Percentiles rank a stretch among this genome's conserved stretches.
Evolutionary conservation across 2,888 invertebrate species (phyloP).

Genomic region (Ischnura elegans): DNA sequence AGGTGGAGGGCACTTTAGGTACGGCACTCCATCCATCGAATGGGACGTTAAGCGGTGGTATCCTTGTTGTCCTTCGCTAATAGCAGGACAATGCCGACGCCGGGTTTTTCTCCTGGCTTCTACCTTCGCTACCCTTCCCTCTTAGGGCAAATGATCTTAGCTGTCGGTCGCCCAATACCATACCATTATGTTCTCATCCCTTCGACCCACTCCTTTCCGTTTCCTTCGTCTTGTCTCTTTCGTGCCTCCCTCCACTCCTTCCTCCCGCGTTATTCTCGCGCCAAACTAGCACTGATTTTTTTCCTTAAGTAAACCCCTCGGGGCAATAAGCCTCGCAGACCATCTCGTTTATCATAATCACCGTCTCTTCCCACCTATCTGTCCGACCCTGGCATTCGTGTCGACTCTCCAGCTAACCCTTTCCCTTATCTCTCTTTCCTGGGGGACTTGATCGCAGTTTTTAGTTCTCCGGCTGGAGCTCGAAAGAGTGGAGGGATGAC

Average conservation of each 20-base stretch:
- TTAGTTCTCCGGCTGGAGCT: neutral
- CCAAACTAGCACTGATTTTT: slow-evolving; percentile 10
- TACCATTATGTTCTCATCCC: too few species aligned
- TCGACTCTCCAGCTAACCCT: neutral
- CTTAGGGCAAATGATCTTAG: too few species aligned
- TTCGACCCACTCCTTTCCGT: neutral
- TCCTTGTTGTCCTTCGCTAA: too few species aligned
- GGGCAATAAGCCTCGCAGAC: slow-evolving; percentile 21
- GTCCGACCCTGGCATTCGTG: neutral
- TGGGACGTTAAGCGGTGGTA: too few species aligned
- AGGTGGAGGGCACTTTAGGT: too few species aligned
- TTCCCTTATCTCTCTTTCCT: neutral
- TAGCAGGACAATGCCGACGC: too few species aligned
- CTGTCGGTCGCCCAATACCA: too few species aligned
- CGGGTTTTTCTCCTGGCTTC: too few species aligned
- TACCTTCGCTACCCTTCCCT: too few species aligned
- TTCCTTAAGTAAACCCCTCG: neutral
- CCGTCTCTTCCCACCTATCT: slow-evolving; percentile 8
- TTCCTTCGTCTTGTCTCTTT: neutral
- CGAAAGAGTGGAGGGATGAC: neutral
- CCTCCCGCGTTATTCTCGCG: neutral
- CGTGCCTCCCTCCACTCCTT: neutral
- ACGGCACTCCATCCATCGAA: too few species aligned
- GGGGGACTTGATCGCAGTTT: neutral
- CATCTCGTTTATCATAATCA: slow-evolving; percentile 53